These are phyloP conservation scores for Lithobates sylvaticus DNA, from an alignment of 2,797 vertebrate genomes.

Conservation along the genomic window DNA sequence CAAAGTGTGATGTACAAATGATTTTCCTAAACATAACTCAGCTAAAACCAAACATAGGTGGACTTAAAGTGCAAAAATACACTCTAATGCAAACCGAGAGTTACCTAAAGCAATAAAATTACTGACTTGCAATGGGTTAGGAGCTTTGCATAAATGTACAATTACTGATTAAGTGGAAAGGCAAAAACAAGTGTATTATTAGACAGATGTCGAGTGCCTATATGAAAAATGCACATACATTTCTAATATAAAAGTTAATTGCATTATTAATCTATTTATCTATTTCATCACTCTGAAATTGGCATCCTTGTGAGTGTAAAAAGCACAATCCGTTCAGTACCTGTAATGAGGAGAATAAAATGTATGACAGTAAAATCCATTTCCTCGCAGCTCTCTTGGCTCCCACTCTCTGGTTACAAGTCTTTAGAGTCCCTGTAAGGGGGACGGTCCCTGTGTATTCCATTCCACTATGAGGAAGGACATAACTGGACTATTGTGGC, in stretches of 20 bases:
- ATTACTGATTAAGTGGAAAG: background rate
- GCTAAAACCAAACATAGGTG: background rate
- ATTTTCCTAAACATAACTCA: background rate
- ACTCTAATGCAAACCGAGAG: background rate
- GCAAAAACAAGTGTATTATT: background rate
- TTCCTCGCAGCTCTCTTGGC: constrained; percentile 29
- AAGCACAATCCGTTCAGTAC: background rate
- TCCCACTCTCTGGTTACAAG: constrained; percentile 15
- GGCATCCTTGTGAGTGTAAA: background rate
- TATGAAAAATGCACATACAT: background rate
- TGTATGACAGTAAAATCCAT: constrained; percentile 49
- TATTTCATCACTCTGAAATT: background rate
- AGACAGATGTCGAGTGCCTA: background rate
- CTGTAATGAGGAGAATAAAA: constrained; percentile 53
- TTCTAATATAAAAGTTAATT: background rate
- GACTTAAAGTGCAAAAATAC: background rate
- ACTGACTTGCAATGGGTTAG: background rate
- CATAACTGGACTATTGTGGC: constrained; percentile 40
- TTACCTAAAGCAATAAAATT: background rate
- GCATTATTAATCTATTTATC: too few relatives aligned
- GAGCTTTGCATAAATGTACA: background rate
- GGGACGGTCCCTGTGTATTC: constrained; percentile 31
- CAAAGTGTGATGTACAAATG: background rate
- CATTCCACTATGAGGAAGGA: constrained; percentile 41
- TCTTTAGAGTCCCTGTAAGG: constrained; percentile 16